phyloP scores from a whole-genome alignment of 1,140 invertebrate genomes.

The Eurosta solidaginis region DNA sequence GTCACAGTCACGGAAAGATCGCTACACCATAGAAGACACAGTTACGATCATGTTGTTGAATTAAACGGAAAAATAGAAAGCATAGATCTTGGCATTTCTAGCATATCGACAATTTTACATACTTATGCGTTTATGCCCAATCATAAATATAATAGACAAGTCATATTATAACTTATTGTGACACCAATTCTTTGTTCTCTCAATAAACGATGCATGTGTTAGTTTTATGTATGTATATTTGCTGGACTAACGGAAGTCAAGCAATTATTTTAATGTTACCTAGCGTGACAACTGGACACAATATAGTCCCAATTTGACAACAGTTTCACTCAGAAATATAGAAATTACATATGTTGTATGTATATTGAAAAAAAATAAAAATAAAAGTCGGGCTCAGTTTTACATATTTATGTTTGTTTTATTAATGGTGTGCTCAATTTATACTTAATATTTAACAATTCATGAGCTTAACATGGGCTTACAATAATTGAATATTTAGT shows the following conservation, averaged over 20 bases:
- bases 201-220: background rate
- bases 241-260: conserved; percentile 20
- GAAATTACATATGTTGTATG: background rate
- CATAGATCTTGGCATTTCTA: too few species aligned
- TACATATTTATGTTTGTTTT: too few species aligned
- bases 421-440: too few species aligned
- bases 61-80: too few species aligned
- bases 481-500: too few species aligned
- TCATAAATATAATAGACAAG: background rate
- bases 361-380: background rate
- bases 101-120: too few species aligned
- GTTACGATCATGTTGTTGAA: too few species aligned
- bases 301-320: background rate
- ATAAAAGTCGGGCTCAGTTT: background rate
- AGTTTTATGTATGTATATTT: too few species aligned
- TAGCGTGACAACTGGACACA: conserved; percentile 14
- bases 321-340: conserved; percentile 5
- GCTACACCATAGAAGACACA: too few species aligned
- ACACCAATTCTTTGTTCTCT: background rate
- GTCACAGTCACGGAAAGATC: too few species aligned
- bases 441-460: too few species aligned
- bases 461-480: too few species aligned
- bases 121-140: background rate
- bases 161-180: conserved; percentile 17
- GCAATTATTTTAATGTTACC: conserved; percentile 23